Evolutionary conservation across 2,113 vertebrate species (phyloP).

Genomic region (Ciconia maguari): DNA sequence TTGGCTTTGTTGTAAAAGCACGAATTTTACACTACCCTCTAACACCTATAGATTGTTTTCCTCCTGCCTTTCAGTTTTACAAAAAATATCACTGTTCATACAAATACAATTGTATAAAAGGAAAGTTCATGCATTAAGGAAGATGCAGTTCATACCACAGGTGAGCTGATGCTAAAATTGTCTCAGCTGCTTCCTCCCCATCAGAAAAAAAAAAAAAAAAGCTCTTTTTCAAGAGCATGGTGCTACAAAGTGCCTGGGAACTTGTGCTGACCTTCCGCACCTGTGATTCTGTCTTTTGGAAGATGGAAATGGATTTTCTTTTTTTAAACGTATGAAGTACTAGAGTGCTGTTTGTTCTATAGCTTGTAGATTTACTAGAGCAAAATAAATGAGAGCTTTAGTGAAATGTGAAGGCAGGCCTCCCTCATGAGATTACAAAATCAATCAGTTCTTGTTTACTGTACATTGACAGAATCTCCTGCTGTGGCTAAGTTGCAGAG

Average conservation of each 20-base stretch:
- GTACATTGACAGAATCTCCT: conserved; percentile 23
- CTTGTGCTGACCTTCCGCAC: conserved; percentile 36
- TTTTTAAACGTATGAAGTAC: conserved; percentile 20
- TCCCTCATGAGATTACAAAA: conserved; percentile 66
- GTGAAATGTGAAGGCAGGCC: conserved; percentile 38
- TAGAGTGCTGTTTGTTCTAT: background rate
- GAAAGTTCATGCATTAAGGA: background rate
- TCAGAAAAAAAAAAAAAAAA: background rate
- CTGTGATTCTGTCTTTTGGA: conserved; percentile 32
- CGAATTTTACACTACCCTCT: background rate
- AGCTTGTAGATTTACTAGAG: conserved; percentile 43
- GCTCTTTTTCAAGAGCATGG: background rate
- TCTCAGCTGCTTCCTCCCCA: background rate
- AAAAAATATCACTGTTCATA: background rate
- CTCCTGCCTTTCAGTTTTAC: background rate
- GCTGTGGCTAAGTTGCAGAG: conserved; percentile 44
- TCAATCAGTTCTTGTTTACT: conserved; percentile 67
- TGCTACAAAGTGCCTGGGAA: conserved; percentile 19
- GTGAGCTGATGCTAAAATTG: background rate
- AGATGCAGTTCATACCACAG: background rate
- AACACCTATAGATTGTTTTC: background rate
- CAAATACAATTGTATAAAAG: background rate
- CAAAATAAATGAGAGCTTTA: conserved; percentile 66
- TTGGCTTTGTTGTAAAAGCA: background rate
- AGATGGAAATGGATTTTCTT: conserved; percentile 62